Evolutionary conservation across 2,888 invertebrate genomes (phyloP).

Genomic region (Drosophila mimica): DNA sequence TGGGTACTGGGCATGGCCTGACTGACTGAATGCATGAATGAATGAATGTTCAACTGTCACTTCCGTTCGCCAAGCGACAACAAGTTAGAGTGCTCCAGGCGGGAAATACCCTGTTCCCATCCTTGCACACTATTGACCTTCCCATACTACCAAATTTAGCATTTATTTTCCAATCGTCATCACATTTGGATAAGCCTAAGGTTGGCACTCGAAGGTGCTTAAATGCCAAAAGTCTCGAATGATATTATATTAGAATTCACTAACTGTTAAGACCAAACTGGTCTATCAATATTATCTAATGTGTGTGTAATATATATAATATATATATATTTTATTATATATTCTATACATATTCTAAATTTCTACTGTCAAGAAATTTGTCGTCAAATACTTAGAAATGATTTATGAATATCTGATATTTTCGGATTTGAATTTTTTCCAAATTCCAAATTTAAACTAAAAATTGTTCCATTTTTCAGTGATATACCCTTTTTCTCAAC

Average conservation of each 20-base stretch:
- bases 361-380: not conserved
- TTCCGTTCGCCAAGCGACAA: conserved; percentile 57
- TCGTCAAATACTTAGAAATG: not conserved
- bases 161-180: not conserved
- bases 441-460: not conserved
- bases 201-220: not conserved
- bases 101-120: conserved; percentile 3
- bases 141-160: not conserved
- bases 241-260: not conserved
- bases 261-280: not conserved
- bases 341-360: too few species aligned
- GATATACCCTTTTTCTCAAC: not conserved
- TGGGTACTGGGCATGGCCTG: conserved; percentile 32
- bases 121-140: not conserved
- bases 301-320: not conserved
- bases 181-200: not conserved
- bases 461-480: not conserved
- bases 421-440: not conserved
- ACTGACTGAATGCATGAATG: conserved; percentile 52
- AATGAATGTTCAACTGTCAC: conserved; percentile 80
- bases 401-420: not conserved
- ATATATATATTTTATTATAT: too few species aligned
- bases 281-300: not conserved
- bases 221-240: not conserved
- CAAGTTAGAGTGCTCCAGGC: not conserved